Conservation (phyloP, 2,113 vertebrate species). For the Polypterus senegalus region DNA sequence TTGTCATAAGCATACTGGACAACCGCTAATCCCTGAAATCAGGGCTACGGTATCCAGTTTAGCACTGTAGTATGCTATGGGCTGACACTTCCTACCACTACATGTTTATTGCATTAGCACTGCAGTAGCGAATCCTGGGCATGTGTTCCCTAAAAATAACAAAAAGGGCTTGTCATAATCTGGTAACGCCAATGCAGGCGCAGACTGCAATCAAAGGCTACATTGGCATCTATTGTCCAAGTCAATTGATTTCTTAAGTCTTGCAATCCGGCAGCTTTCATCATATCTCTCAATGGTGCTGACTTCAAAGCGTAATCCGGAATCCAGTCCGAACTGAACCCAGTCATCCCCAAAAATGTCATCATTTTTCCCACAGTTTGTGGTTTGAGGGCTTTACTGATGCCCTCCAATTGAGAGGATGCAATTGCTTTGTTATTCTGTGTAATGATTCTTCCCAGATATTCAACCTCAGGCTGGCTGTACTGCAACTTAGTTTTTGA, state of each 20-base stretch:
- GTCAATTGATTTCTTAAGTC: not conserved
- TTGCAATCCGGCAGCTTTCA: not conserved
- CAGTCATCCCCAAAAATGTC: no score
- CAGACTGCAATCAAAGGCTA: not conserved
- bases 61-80: no score
- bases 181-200: not conserved
- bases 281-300: no score
- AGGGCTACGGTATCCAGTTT: no score
- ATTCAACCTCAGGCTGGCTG: slow-evolving; percentile 2
- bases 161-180: not conserved
- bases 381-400: not conserved
- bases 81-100: slow-evolving; percentile 29
- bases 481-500: slow-evolving; percentile 1
- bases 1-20: no score
- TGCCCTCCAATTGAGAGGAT: not conserved
- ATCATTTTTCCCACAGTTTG: no score
- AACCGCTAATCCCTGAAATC: no score
- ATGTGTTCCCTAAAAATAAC: not conserved
- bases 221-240: not conserved
- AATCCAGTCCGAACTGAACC: no score
- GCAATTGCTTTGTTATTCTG: not conserved
- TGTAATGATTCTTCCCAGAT: not conserved
- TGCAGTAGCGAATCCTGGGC: not conserved
- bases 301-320: no score
- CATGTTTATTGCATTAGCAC: not conserved